Percentiles rank a stretch among this genome's conserved stretches.
Evolutionary conservation across 2,888 invertebrate genomes (phyloP).

Genomic region (Melangyna quadrimaculata): DNA sequence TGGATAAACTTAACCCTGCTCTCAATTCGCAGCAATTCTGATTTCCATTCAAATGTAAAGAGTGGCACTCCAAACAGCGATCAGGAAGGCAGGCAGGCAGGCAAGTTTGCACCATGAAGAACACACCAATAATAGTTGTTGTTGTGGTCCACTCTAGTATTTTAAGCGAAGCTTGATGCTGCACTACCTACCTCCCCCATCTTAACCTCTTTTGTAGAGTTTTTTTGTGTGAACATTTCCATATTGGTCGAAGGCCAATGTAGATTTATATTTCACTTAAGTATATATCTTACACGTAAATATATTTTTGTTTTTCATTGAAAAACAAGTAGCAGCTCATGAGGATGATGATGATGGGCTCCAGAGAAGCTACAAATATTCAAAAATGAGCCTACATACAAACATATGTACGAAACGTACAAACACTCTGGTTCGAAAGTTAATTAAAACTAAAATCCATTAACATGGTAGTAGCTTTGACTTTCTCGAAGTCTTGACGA

Average conservation of each 20-base stretch:
- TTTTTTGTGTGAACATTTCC: constrained; percentile 55
- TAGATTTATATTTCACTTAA: constrained; percentile 23
- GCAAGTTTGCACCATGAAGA: not conserved
- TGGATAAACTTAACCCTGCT: constrained; percentile 67
- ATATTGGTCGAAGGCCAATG: constrained; percentile 63
- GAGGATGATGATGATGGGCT: constrained; percentile 4
- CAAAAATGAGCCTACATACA: constrained; percentile 34
- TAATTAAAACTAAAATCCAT: too few relatives aligned
- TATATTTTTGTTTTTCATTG: not conserved
- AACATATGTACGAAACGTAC: not conserved
- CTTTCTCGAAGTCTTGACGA: too few relatives aligned
- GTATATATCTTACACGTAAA: not conserved
- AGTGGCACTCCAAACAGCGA: constrained; percentile 45
- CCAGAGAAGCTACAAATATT: constrained; percentile 32
- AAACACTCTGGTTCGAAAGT: not conserved
- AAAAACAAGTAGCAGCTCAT: constrained; percentile 12
- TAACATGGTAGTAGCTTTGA: too few relatives aligned
- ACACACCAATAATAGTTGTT: constrained; percentile 24
- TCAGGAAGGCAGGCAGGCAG: not conserved
- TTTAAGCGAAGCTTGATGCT: not conserved
- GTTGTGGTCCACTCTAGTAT: constrained; percentile 36
- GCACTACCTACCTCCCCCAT: not conserved
- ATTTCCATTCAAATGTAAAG: constrained; percentile 66
- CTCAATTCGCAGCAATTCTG: constrained; percentile 67
- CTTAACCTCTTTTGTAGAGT: constrained; percentile 49